Evolutionary conservation across 1,140 invertebrate genomes (phyloP).

Genomic region (Ooceraea biroi): DNA sequence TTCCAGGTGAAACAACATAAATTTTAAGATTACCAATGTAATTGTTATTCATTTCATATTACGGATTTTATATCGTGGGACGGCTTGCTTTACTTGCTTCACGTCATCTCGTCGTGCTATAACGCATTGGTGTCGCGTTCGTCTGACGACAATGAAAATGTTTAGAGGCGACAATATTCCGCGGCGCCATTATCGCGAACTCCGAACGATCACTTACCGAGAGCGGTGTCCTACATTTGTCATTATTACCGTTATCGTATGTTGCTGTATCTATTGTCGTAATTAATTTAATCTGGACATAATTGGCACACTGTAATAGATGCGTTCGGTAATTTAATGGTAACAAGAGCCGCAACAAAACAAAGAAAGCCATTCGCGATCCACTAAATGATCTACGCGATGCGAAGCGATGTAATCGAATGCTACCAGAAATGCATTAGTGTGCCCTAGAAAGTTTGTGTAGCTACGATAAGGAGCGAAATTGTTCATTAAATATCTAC

Average conservation of each 20-base stretch:
- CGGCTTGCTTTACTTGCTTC: not conserved
- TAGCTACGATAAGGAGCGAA: not conserved
- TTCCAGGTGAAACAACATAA: not conserved
- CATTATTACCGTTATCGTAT: conserved; percentile 55
- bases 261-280: conserved; percentile 44
- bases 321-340: conserved; percentile 41
- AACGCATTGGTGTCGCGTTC: not conserved
- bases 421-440: not conserved
- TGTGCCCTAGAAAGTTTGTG: not conserved
- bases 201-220: conserved; percentile 42
- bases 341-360: conserved; percentile 2
- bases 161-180: conserved; percentile 14
- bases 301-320: conserved; percentile 51
- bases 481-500: not conserved
- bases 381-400: not conserved
- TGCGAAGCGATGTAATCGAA: not conserved
- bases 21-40: not conserved
- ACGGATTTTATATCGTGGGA: not conserved
- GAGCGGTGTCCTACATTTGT: conserved; percentile 43
- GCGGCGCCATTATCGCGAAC: conserved; percentile 9
- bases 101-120: not conserved
- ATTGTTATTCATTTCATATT: not conserved
- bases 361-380: conserved; percentile 28
- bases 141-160: conserved; percentile 53
- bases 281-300: conserved; percentile 52